A percentile compares a stretch with the other conserved stretches of the same genome.
Evolutionary conservation across 2,888 invertebrate species (phyloP).

Genomic region (Leptinotarsa rubiginosa): DNA sequence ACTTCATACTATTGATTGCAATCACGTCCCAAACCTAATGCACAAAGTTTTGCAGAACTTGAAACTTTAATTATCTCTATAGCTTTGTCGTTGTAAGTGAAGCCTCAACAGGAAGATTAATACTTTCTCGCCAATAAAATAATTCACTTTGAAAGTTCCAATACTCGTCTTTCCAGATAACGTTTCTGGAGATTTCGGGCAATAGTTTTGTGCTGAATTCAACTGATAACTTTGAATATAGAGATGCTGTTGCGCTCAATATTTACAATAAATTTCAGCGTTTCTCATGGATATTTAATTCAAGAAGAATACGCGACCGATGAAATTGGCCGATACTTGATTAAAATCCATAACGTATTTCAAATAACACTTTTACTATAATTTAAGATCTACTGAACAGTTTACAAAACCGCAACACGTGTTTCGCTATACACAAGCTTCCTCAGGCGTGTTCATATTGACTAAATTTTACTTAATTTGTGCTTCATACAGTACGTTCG

Average conservation of each 20-base stretch:
- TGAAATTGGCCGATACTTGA: no score
- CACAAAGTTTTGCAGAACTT: constrained; percentile 1
- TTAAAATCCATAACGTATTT: no score
- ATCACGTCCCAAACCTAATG: neutral
- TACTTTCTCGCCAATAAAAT: constrained; percentile 10
- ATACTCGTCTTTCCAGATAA: neutral
- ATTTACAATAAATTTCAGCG: neutral
- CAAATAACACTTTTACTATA: no score
- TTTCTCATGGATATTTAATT: no score
- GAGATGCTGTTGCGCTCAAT: neutral
- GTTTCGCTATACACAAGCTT: no score
- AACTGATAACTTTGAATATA: neutral
- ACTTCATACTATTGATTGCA: constrained; percentile 1
- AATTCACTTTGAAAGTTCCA: neutral
- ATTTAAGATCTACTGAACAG: no score
- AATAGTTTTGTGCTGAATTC: neutral
- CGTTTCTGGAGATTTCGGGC: neutral
- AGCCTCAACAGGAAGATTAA: constrained; percentile 4
- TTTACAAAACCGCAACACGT: no score
- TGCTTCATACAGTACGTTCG: no score
- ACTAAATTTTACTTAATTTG: no score
- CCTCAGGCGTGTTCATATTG: no score
- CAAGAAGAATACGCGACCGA: no score
- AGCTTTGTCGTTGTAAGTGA: constrained; percentile 11
- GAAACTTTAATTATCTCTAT: constrained; percentile 10